phyloP scores from a whole-genome alignment of 1,140 invertebrate species.

The Probaryconus sp. region DNA sequence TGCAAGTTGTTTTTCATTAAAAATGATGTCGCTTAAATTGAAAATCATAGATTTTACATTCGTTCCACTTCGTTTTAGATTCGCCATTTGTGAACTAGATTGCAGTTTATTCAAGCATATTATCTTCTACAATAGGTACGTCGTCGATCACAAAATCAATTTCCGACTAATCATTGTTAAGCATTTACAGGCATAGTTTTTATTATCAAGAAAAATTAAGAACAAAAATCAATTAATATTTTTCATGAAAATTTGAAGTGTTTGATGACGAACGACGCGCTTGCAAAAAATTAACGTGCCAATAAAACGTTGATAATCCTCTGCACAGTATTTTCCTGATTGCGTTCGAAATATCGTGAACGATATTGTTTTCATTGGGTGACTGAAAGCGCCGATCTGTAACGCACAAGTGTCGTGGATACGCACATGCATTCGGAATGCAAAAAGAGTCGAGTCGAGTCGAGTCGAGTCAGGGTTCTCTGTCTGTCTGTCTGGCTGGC shows the following conservation, averaged over 20 bases:
- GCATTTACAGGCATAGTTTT: slow-evolving; percentile 5
- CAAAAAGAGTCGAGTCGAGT: too few species aligned
- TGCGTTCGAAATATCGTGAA: slow-evolving; percentile 33
- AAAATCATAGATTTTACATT: slow-evolving; percentile 29
- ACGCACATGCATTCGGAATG: slow-evolving; percentile 65
- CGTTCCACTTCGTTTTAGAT: slow-evolving; percentile 25
- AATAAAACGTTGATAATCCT: too few species aligned
- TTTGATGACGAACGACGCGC: too few species aligned
- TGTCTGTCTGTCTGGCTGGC: slow-evolving; percentile 25
- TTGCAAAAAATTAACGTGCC: too few species aligned
- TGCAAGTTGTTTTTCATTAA: slow-evolving; percentile 7
- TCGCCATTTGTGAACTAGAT: slow-evolving; percentile 41
- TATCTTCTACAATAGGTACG: slow-evolving; percentile 33
- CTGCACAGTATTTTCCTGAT: too few species aligned
- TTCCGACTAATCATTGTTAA: slow-evolving; percentile 21
- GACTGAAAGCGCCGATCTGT: slow-evolving; percentile 38
- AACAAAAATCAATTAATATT: too few species aligned
- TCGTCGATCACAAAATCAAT: slow-evolving; percentile 41
- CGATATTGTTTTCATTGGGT: slow-evolving; percentile 39
- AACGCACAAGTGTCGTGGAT: slow-evolving; percentile 45
- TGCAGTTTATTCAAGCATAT: slow-evolving; percentile 49
- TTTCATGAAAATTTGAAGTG: too few species aligned
- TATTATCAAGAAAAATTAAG: too few species aligned
- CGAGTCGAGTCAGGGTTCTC: slow-evolving; percentile 47
- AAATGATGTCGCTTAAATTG: slow-evolving; percentile 16